These are phyloP conservation scores for Phortica variegata DNA, from an alignment of 1,140 invertebrate species.

Conservation along the genomic window DNA sequence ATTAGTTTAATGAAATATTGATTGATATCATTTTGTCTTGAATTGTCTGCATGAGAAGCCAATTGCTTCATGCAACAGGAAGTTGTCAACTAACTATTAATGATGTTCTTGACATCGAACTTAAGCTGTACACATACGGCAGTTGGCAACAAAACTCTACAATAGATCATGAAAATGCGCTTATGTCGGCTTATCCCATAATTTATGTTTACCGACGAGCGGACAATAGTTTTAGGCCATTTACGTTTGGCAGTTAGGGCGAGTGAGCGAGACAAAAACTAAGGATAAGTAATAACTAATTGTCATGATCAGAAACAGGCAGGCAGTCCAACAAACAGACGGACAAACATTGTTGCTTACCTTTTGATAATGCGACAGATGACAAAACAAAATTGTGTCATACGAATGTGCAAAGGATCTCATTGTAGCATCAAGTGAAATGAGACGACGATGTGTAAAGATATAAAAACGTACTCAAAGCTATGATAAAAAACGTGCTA, in stretches of 20 bases:
- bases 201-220: conserved; percentile 43
- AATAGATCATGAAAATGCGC: conserved; percentile 48
- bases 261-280: conserved; percentile 28
- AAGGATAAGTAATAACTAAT: conserved; percentile 32
- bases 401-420: conserved; percentile 37
- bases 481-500: too few species aligned
- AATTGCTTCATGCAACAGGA: too few species aligned
- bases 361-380: conserved; percentile 31
- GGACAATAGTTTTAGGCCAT: conserved; percentile 31
- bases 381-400: conserved; percentile 54
- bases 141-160: too few species aligned
- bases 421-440: too few species aligned
- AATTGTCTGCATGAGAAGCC: too few species aligned
- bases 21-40: too few species aligned
- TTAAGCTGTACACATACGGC: too few species aligned
- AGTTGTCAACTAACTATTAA: too few species aligned
- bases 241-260: conserved; percentile 30
- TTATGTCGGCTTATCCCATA: conserved; percentile 52
- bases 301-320: conserved; percentile 37
- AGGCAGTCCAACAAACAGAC: background rate
- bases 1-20: too few species aligned
- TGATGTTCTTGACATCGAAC: too few species aligned
- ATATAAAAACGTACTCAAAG: too few species aligned
- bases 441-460: too few species aligned
- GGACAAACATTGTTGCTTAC: conserved; percentile 17